Percentiles rank a stretch among this genome's conserved stretches.
phyloP scores from a whole-genome alignment of 2,113 vertebrate genomes.

The Chionis minor region DNA sequence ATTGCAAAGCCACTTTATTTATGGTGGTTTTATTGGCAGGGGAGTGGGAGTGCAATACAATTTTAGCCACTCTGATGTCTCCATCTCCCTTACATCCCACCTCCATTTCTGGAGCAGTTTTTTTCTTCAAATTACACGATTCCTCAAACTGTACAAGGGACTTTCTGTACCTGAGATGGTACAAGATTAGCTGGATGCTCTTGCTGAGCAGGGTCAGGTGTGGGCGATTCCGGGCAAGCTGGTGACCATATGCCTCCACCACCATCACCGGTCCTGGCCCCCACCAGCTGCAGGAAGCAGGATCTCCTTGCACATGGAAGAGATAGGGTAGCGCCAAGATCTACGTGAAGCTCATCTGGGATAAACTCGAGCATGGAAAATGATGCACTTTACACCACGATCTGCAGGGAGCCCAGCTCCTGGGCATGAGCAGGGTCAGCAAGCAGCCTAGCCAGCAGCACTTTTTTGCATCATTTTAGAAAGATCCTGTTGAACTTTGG shows the following conservation, averaged over 20 bases:
- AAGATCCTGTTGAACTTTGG: background rate
- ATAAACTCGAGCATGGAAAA: background rate
- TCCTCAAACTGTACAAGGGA: background rate
- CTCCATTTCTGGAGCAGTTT: slow-evolving; percentile 37
- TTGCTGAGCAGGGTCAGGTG: background rate
- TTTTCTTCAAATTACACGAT: background rate
- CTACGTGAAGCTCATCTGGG: background rate
- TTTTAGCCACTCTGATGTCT: slow-evolving; percentile 68
- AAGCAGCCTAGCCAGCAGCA: background rate
- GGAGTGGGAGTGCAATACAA: slow-evolving; percentile 70
- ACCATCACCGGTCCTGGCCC: background rate
- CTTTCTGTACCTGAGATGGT: background rate
- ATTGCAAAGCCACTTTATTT: slow-evolving; percentile 69
- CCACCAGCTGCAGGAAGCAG: background rate
- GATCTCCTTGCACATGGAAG: background rate
- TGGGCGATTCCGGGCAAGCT: background rate
- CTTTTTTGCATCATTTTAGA: background rate
- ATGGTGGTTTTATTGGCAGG: slow-evolving; percentile 68
- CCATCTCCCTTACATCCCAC: slow-evolving; percentile 55
- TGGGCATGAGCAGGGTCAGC: rapidly evolving
- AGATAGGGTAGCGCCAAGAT: background rate
- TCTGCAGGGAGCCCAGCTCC: background rate
- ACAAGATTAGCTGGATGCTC: background rate
- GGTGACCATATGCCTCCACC: background rate
- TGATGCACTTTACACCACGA: rapidly evolving